A percentile compares a stretch with the other conserved stretches of the same genome.
Conservation (phyloP, 2,113 vertebrate species). For the Microcebus ravelobensis region DNA sequence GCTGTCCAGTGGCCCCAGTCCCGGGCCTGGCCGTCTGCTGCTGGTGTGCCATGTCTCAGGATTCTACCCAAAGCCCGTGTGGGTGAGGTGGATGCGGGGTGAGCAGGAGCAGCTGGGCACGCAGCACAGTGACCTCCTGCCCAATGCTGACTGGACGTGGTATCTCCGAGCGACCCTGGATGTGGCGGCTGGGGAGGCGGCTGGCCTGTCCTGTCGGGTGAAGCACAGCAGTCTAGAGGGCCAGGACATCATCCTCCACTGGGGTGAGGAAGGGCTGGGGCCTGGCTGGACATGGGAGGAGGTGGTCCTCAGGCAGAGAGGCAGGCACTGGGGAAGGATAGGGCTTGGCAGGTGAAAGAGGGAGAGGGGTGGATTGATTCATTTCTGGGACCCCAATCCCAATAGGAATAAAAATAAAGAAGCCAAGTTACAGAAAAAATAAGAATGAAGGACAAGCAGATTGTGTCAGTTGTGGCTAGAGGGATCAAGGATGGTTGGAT, state of each 20-base stretch:
- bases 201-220: not conserved
- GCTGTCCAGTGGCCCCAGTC: not conserved
- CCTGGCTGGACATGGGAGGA: not conserved
- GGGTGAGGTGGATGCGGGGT: conserved; percentile 26
- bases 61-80: not conserved
- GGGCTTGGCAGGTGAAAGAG: not conserved
- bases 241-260: conserved; percentile 4
- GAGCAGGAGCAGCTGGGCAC: not conserved
- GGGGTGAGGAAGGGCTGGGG: not conserved
- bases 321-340: too few relatives aligned
- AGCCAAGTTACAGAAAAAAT: not conserved
- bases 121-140: not conserved
- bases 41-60: conserved; percentile 37
- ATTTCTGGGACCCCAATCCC: not conserved
- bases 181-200: not conserved
- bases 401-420: not conserved
- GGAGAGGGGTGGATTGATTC: too few relatives aligned
- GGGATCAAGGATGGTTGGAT: not conserved
- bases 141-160: conserved; percentile 15
- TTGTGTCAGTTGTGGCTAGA: not conserved
- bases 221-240: conserved; percentile 41
- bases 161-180: not conserved
- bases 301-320: too few relatives aligned
- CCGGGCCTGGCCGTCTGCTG: not conserved
- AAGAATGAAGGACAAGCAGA: not conserved